A percentile compares a stretch with the other conserved stretches of the same genome.
Conservation (phyloP, 1,140 invertebrate species). For the Lordiphosa collinella region DNA sequence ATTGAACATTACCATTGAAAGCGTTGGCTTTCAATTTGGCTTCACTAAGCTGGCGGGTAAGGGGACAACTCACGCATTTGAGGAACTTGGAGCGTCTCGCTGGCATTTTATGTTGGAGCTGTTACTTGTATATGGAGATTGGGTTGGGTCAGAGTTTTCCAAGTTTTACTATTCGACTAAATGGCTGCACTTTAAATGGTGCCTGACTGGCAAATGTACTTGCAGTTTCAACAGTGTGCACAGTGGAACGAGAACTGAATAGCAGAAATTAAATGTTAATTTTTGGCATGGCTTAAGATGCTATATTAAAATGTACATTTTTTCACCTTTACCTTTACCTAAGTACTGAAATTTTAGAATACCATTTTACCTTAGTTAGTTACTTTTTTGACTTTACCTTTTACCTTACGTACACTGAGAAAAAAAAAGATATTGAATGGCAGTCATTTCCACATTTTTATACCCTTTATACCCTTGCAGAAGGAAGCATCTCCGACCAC, state of each 20-base stretch:
- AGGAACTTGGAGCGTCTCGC: conserved; percentile 12
- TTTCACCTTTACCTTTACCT: too few species aligned
- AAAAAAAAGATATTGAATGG: too few species aligned
- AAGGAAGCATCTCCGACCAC: too few species aligned
- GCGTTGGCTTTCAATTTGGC: conserved; percentile 23
- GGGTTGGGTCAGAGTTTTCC: conserved; percentile 46
- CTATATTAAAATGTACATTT: too few species aligned
- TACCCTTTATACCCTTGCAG: too few species aligned
- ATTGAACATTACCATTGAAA: too few species aligned
- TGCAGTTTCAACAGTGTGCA: conserved; percentile 48
- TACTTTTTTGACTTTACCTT: too few species aligned
- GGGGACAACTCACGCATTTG: conserved; percentile 13
- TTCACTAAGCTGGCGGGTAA: not conserved
- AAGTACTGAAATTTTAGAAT: too few species aligned
- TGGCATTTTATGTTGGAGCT: conserved; percentile 28
- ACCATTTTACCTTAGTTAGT: too few species aligned
- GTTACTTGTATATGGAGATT: conserved; percentile 13
- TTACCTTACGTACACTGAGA: too few species aligned
- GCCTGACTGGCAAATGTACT: conserved; percentile 40
- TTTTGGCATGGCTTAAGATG: too few species aligned
- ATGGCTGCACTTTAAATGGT: conserved; percentile 36
- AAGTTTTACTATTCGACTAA: conserved; percentile 34
- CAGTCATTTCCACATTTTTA: too few species aligned
- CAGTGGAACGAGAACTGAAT: conserved; percentile 16
- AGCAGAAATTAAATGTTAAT: not conserved